Evolutionary conservation across 1,140 invertebrate species (phyloP), one percentile per base, ranked within the genome.

Genomic region (Alviniconcha marisindica): DNA sequence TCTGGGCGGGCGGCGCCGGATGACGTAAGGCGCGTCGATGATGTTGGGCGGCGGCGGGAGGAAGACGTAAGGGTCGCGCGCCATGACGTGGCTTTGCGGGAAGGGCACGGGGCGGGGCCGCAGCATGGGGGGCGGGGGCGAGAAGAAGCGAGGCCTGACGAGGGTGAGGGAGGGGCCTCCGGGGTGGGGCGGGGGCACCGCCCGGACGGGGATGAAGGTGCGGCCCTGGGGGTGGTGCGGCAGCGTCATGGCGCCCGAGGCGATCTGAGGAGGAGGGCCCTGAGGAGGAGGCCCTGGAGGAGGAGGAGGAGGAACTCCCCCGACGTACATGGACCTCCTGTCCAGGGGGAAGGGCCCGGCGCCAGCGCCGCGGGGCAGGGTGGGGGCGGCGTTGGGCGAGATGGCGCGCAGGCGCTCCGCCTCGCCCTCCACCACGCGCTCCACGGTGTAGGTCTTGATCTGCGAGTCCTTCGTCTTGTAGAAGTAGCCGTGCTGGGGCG

Each of bases 401-500:
- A 80, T 63, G 21, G 44, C 82, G 10, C 66, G 56, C 4, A 73
- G 77, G 77, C 69, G 12, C 71, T 85, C 83, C 18, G 74, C 33
- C 33, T 83, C 85, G 0, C 15, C 80, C 21, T 73, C 77, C 69
- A 81, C 73, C 42, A 85, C 40, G 76, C 84, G 86, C 77, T 88
- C 87, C 10, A 91, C 84, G 48, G 88, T 87, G 76, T 89, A 91
- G 36, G 85, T 91, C 77, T 88, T 91, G 28, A 89, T 89, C 60
- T 89, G 87, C 0, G 87, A 76, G 12, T 86, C 84, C 33, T 81
- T 83, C 10, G 86, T 88, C 60, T 86, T 87, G 86, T 91, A 91
- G 86, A 91, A 91, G 69, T 91, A 91, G n/a, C 91, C 91, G 21
- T 87, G 87, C 24, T 85, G 54, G 0, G 91, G 89, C 3, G 89